Evolutionary conservation across 1,140 invertebrate genomes (phyloP), one percentile per base, ranked within the genome.

Genomic region (Druon quercuslanigerum): DNA sequence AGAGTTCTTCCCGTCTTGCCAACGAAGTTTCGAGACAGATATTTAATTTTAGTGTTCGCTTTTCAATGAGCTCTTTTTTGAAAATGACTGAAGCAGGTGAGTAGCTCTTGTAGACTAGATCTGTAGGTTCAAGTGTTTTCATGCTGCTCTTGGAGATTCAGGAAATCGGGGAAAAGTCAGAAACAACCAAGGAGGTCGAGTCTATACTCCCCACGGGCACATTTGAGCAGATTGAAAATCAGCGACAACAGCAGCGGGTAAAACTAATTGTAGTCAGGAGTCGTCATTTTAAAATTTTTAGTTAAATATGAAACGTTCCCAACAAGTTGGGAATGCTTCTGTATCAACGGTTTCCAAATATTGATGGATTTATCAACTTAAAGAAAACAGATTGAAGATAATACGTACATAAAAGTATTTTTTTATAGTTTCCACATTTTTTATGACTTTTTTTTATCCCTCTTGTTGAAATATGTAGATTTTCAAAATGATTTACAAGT

Each of bases 81-180:
- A 51, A 56, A 70, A 20, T 77, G 78, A 73, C 50, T 79, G 72
- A 74, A 75, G 52, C 73, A 79, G 89, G 87, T 89, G 86, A 90
- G 89, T 89, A 89, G 85, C 60, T 75, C n/a, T 83, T 75, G 87
- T 91, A 91, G 90, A 87, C 85, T 90, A 91, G 90, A 89, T 88
- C 83, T 90, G 88, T 91, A 91, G 90, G 87, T 87, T 87, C 88
- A 87, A 87, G 86, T 90, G 88, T 91, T 91, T 91, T 91, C 90
- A 91, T 91, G 90, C 90, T 91, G 90, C 90, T 56, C 84, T 87
- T 75, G 88, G 86, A 89, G 86, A 86, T 72, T 82, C 86, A 89
- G 80, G 90, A 89, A 80, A 81, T 81, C 71, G 84, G 71, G 79
- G 84, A 81, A 79, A 75, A 80, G 75, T 74, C 75, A 77, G 85